Conservation (phyloP, 2,113 vertebrate genomes). For the Solenodon paradoxus region DNA sequence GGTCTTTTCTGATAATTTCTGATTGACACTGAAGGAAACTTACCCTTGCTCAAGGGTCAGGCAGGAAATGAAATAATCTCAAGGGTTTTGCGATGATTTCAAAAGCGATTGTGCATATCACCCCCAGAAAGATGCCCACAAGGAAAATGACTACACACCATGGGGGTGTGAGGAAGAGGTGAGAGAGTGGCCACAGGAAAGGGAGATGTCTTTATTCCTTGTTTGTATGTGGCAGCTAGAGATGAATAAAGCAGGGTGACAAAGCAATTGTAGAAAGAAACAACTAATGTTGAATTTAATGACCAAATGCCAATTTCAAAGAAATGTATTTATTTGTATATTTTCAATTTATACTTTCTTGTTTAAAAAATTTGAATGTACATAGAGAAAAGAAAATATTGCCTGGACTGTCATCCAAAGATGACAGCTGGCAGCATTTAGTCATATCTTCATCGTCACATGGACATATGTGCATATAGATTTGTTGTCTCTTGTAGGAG, state of each 20-base stretch:
- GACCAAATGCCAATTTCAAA: background rate
- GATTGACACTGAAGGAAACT: constrained; percentile 1
- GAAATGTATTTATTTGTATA: background rate
- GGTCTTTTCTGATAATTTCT: background rate
- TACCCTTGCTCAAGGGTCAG: background rate
- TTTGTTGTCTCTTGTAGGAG: background rate
- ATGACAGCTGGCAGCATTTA: background rate
- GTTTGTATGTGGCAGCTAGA: background rate
- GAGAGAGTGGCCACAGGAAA: background rate
- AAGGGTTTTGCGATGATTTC: constrained; percentile 51
- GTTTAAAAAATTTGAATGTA: background rate
- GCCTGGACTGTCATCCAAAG: background rate
- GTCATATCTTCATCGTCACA: background rate
- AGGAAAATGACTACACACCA: background rate
- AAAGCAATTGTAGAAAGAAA: constrained; percentile 12
- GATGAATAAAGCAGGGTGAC: background rate
- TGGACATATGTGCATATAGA: background rate
- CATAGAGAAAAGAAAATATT: background rate
- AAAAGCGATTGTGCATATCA: constrained; percentile 43
- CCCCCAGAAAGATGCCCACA: background rate
- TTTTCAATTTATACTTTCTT: background rate
- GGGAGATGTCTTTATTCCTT: background rate
- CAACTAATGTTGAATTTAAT: background rate
- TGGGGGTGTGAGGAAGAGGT: background rate
- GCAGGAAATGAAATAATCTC: constrained; percentile 61